phyloP scores from a whole-genome alignment of 2,113 vertebrate species.

The Anolis carolinensis region DNA sequence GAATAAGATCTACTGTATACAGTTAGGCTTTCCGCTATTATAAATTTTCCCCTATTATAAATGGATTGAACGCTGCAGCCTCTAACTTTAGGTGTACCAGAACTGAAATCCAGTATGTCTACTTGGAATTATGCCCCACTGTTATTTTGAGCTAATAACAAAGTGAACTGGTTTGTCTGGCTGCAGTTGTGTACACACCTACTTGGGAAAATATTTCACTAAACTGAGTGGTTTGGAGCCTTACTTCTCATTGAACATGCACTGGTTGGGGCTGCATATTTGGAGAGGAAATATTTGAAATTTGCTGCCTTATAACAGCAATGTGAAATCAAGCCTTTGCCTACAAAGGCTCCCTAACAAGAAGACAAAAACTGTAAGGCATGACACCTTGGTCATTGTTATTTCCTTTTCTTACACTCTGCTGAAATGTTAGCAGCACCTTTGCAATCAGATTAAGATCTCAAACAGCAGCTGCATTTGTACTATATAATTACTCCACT shows the following conservation, averaged over 20 bases:
- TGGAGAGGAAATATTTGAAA: no score
- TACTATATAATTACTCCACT: slow-evolving; percentile 60
- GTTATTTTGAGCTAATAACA: background rate
- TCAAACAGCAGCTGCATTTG: slow-evolving; percentile 78
- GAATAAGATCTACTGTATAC: background rate
- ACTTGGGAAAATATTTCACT: background rate
- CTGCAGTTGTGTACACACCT: background rate
- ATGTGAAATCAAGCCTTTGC: slow-evolving; percentile 5
- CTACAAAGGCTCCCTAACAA: background rate
- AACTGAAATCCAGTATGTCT: background rate
- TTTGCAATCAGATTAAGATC: slow-evolving; percentile 71
- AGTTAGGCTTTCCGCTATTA: background rate
- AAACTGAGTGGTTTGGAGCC: background rate
- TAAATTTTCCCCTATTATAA: background rate
- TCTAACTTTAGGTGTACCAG: background rate
- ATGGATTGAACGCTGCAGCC: background rate
- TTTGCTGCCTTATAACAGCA: background rate
- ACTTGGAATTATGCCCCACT: background rate
- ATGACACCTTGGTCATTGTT: background rate
- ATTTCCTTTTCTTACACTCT: slow-evolving; percentile 34
- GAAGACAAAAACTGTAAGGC: slow-evolving; percentile 30
- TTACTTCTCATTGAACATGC: background rate
- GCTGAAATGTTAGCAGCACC: slow-evolving; percentile 48
- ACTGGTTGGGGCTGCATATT: background rate
- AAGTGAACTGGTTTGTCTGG: background rate